Evolutionary conservation across 2,797 vertebrate species (phyloP).

Genomic region (Phataginus tetradactyla): DNA sequence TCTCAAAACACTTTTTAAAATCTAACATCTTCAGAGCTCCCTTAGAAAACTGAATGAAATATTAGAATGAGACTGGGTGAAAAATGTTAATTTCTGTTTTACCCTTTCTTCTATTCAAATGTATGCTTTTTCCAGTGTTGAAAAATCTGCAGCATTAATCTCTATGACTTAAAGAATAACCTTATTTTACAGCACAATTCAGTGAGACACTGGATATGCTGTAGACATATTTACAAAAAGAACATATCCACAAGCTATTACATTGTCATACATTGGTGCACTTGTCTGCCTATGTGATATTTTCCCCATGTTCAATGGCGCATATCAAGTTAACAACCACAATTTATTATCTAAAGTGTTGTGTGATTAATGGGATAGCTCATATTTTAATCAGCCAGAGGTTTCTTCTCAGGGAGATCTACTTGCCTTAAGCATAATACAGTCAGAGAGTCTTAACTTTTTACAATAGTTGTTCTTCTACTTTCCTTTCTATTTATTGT

Average conservation of each 20-base stretch:
- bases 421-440: slow-evolving; percentile 35
- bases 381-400: slow-evolving; percentile 68
- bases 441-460: slow-evolving; percentile 33
- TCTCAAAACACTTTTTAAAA: slow-evolving; percentile 79
- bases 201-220: not conserved
- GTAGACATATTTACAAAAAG: slow-evolving; percentile 69
- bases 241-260: slow-evolving; percentile 56
- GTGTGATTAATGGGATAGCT: slow-evolving; percentile 73
- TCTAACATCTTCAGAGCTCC: slow-evolving; percentile 81
- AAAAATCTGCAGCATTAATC: slow-evolving; percentile 67
- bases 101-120: slow-evolving; percentile 49
- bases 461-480: slow-evolving; percentile 42
- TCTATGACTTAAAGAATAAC: slow-evolving; percentile 56
- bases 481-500: slow-evolving; percentile 19
- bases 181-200: slow-evolving; percentile 28
- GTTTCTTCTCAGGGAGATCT: slow-evolving; percentile 60
- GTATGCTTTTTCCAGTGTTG: not conserved
- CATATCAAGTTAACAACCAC: slow-evolving; percentile 69
- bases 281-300: slow-evolving; percentile 56
- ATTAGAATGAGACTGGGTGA: slow-evolving; percentile 67
- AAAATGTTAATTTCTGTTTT: slow-evolving; percentile 68
- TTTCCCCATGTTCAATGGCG: slow-evolving; percentile 51
- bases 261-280: not conserved
- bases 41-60: slow-evolving; percentile 80
- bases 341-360: slow-evolving; percentile 74